Percentiles rank a stretch among this genome's conserved stretches.
Conservation (phyloP, 2,113 vertebrate genomes). For the Melanerpes formicivorus region DNA sequence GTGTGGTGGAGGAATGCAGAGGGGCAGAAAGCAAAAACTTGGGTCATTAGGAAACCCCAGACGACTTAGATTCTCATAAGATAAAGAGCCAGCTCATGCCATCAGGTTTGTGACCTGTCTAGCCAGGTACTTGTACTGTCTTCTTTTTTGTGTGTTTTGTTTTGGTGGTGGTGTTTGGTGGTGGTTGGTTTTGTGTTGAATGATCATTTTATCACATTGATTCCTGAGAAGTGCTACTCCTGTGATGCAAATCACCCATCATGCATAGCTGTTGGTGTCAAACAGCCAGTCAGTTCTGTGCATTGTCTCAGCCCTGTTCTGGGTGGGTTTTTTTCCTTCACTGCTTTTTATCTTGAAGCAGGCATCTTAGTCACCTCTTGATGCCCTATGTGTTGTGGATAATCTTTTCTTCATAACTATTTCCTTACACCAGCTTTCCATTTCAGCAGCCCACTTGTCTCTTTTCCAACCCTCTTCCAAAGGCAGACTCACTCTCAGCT, state of each 20-base stretch:
- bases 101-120: not conserved
- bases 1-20: rapidly evolving
- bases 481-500: not conserved
- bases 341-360: not conserved
- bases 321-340: not conserved
- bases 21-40: not conserved
- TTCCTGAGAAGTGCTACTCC: not conserved
- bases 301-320: not conserved
- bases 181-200: not conserved
- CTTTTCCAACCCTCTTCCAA: not conserved
- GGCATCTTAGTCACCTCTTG: not conserved
- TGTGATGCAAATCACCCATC: not conserved
- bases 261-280: rapidly evolving
- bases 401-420: not conserved
- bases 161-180: too few relatives aligned
- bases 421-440: not conserved
- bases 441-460: not conserved
- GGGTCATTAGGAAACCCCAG: not conserved
- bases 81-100: not conserved
- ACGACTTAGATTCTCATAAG: not conserved
- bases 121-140: not conserved
- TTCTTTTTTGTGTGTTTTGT: not conserved
- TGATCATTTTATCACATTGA: not conserved
- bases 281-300: rapidly evolving
- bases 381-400: not conserved